Evolutionary conservation across 2,113 vertebrate species (phyloP).

Genomic region (Panurus biarmicus): DNA sequence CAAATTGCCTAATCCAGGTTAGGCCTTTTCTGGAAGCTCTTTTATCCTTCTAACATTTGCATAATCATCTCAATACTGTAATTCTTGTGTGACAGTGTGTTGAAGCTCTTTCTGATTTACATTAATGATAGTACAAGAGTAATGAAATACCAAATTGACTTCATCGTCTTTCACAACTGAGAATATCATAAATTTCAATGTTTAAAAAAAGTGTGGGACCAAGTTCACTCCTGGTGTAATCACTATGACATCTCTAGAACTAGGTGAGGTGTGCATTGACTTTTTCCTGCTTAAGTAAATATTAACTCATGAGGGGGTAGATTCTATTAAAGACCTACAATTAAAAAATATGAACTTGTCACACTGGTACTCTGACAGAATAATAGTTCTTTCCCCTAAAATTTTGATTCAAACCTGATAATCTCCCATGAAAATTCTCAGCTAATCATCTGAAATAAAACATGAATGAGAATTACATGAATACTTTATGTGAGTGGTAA

Average conservation of each 20-base stretch:
- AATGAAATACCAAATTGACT: neutral
- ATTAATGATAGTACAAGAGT: neutral
- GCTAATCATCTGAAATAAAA: slow-evolving; percentile 7
- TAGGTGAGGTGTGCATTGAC: neutral
- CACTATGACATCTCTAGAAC: neutral
- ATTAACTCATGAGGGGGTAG: neutral
- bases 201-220: neutral
- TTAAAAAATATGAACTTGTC: neutral
- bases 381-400: neutral
- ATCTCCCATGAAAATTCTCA: neutral
- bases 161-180: neutral
- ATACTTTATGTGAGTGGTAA: neutral
- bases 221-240: neutral
- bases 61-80: slow-evolving; percentile 1
- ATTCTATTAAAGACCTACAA: neutral
- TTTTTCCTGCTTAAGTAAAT: neutral
- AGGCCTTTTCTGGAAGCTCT: slow-evolving; percentile 9
- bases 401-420: neutral
- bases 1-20: slow-evolving; percentile 32
- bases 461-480: neutral
- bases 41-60: slow-evolving; percentile 42
- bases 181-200: neutral
- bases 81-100: neutral
- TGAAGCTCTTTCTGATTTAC: neutral
- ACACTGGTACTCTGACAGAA: neutral